These are phyloP conservation scores for Heteromormyrus szaboi DNA, from an alignment of 2,797 vertebrate species.

Conservation along the genomic window DNA sequence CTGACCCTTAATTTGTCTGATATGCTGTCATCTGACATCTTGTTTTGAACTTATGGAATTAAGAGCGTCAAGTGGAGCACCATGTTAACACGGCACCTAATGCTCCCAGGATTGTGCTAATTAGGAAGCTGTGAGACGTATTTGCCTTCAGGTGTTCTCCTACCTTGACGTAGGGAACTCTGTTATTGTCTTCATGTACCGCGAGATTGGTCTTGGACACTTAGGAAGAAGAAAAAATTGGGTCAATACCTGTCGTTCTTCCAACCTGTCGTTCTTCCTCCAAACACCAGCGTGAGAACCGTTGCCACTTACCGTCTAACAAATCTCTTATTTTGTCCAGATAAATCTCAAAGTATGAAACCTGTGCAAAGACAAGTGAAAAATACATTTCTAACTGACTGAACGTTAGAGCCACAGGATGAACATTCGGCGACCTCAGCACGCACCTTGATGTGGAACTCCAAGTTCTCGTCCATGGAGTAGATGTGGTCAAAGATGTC, in stretches of 20 bases:
- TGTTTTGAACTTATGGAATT: background rate
- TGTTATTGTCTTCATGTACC: conserved; percentile 89
- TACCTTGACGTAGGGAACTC: conserved; percentile 91
- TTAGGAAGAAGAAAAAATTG: conserved; percentile 35
- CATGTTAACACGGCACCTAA: background rate
- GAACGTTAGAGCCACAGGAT: background rate
- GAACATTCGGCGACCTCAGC: background rate
- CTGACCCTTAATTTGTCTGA: background rate
- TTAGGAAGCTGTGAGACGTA: background rate
- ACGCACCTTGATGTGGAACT: conserved; percentile 90
- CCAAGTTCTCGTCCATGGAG: conserved; percentile 93
- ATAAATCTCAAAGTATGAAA: conserved; percentile 92
- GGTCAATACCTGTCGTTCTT: background rate
- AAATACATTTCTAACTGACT: background rate
- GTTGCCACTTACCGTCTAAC: conserved; percentile 68
- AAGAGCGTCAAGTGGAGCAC: background rate
- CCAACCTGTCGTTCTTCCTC: background rate
- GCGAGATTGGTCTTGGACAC: conserved; percentile 90
- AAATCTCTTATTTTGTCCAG: conserved; percentile 90
- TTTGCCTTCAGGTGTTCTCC: background rate
- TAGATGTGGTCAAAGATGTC: conserved; percentile 97
- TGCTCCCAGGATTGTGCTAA: background rate
- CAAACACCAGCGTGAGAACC: background rate
- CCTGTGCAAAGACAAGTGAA: conserved; percentile 53
- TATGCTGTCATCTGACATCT: background rate